phyloP scores from a whole-genome alignment of 2,888 invertebrate species.

The Drosophila ezoana region DNA sequence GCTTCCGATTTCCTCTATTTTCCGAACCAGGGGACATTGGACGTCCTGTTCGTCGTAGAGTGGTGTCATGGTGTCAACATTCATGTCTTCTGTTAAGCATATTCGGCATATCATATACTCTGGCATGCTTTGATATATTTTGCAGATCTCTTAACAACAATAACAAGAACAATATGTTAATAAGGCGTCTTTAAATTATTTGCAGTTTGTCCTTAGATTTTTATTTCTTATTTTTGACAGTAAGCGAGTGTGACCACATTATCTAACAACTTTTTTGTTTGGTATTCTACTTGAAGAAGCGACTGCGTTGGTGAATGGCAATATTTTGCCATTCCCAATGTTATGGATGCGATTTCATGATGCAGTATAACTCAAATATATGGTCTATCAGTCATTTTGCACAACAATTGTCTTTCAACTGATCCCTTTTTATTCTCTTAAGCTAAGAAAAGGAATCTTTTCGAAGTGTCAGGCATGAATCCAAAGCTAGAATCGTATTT shows the following conservation, averaged over 20 bases:
- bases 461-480: background rate
- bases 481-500: background rate
- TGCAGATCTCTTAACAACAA: slow-evolving; percentile 27
- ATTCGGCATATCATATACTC: slow-evolving; percentile 81
- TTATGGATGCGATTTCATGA: background rate
- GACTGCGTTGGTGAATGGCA: background rate
- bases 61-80: slow-evolving; percentile 72
- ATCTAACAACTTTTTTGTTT: background rate
- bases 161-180: slow-evolving; percentile 23
- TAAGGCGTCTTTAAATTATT: slow-evolving; percentile 33
- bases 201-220: slow-evolving; percentile 28
- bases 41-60: slow-evolving; percentile 72
- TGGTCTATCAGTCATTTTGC: background rate
- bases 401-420: too few relatives aligned
- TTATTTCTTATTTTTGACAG: slow-evolving; percentile 35
- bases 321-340: background rate
- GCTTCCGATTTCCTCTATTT: slow-evolving; percentile 82
- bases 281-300: background rate
- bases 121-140: slow-evolving; percentile 61
- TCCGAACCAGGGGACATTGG: slow-evolving; percentile 74
- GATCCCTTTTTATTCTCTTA: background rate
- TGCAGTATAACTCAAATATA: background rate
- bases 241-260: slow-evolving; percentile 27
- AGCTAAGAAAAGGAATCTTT: background rate
- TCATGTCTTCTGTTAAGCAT: slow-evolving; percentile 78